Evolutionary conservation across 1,140 invertebrate species (phyloP), one percentile per base, ranked within the genome.

Genomic region (Drosophila santomea): DNA sequence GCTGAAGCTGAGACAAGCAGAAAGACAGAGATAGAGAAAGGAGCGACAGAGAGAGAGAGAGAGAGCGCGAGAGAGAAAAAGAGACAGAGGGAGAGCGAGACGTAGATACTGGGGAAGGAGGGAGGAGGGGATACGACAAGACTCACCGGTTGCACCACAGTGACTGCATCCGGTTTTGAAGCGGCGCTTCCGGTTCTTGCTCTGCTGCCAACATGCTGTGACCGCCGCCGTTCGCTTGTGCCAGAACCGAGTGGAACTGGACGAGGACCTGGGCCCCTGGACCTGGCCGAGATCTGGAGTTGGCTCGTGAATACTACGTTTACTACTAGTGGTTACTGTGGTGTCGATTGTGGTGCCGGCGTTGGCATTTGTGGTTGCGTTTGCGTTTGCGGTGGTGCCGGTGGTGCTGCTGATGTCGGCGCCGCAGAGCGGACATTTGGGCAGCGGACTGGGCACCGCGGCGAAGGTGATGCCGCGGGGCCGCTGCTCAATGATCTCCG

Each of bases 91-190:
- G 23, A 20, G 17, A 39, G 50, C 52, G 41, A 56, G 41, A 64
- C 47, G 57, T 17, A 60, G 10, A 56, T 23, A 45, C 32, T 43
- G 7, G 39, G 60, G 10, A 10, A 36, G 23, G 43, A 44, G 17
- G 17, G 15, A 20, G 32, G 59, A 62, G 63, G 74, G 74, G 82
- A 82, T 77, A 83, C 77, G 77, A 80, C 62, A 84, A 80, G 72
- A 92, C 90, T 92, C 91, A 92, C 91, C 91, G 80, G 76, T 88
- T 77, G 91, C 91, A 78, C 91, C 91, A 81, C 91, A 92, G 64
- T 92, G 91, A 81, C 84, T 89, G 78, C 91, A 92, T 92, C 88
- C 88, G 84, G 84, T 66, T 54, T 89, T 83, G 67, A 68, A 71
- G 80, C 74, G 84, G 51, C 61, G 84, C 80, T 80, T 84, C 74